These are phyloP conservation scores for Sphaerophoria taeniata DNA, from an alignment of 2,888 invertebrate species.

Conservation along the genomic window DNA sequence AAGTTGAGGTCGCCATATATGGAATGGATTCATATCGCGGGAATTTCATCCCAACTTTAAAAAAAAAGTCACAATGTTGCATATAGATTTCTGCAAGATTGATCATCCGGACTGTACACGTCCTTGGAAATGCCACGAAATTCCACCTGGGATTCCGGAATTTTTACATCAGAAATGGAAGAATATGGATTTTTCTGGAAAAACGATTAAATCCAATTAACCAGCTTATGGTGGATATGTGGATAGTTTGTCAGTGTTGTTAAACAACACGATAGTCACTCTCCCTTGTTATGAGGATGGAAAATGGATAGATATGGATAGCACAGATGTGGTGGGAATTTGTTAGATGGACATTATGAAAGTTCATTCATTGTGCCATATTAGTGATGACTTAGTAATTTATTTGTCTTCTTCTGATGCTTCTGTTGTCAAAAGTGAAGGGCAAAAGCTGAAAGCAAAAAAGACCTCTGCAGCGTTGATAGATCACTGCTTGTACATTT, in stretches of 20 bases:
- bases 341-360: slow-evolving; percentile 70
- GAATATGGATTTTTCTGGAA: slow-evolving; percentile 60
- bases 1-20: slow-evolving; percentile 16
- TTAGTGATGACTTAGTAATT: slow-evolving; percentile 44
- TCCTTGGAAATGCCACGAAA: slow-evolving; percentile 45
- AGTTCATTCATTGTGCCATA: slow-evolving; percentile 44
- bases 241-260: slow-evolving; percentile 18
- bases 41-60: slow-evolving; percentile 43
- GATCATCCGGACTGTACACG: slow-evolving; percentile 17
- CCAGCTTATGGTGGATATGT: not conserved
- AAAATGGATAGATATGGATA: slow-evolving; percentile 17
- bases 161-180: slow-evolving; percentile 4
- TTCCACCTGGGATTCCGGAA: slow-evolving; percentile 60
- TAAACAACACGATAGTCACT: not conserved
- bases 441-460: not conserved
- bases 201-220: slow-evolving; percentile 69
- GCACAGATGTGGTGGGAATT: slow-evolving; percentile 60
- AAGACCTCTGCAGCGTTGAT: not conserved
- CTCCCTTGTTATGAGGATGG: not conserved
- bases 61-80: slow-evolving; percentile 16
- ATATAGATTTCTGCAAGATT: slow-evolving; percentile 28
- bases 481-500: slow-evolving; percentile 13
- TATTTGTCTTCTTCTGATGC: not conserved
- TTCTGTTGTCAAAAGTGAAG: not conserved
- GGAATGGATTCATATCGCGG: slow-evolving; percentile 42